A percentile compares a stretch with the other conserved stretches of the same genome.
phyloP scores from a whole-genome alignment of 2,797 vertebrate species.

The Otus scops region DNA sequence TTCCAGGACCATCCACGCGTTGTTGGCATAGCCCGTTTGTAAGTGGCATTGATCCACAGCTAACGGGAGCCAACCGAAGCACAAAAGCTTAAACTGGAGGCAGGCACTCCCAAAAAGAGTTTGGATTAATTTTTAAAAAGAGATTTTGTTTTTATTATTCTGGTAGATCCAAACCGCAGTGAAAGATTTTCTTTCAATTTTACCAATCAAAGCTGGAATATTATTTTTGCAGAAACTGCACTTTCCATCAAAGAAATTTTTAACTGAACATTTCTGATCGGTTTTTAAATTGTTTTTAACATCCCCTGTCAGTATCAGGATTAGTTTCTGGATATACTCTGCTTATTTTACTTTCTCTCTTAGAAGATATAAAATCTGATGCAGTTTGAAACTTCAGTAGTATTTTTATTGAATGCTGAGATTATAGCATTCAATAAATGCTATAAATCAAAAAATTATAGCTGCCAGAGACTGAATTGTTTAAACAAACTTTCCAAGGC shows the following conservation, averaged over 20 bases:
- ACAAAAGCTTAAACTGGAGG: not conserved
- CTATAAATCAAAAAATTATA: not conserved
- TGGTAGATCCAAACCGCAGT: not conserved
- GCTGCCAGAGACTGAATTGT: not conserved
- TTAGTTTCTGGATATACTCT: not conserved
- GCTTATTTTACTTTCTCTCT: not conserved
- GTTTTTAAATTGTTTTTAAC: not conserved
- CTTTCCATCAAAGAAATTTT: conserved; percentile 1
- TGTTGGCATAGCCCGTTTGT: not conserved
- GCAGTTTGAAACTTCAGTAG: not conserved
- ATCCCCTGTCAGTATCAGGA: not conserved
- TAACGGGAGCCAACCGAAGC: not conserved
- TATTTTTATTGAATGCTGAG: not conserved
- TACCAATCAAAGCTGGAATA: not conserved
- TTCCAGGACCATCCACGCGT: not conserved
- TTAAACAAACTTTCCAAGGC: not conserved
- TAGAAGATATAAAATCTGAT: not conserved
- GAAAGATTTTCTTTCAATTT: not conserved
- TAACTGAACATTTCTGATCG: not conserved
- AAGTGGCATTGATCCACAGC: not conserved
- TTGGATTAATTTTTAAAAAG: not conserved
- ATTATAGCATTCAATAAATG: not conserved
- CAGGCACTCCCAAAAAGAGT: not conserved
- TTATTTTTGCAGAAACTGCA: not conserved
- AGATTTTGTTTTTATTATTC: not conserved